Evolutionary conservation across 2,888 invertebrate species (phyloP), one percentile per base, ranked within the genome.

Genomic region (Erpobdella octoculata): DNA sequence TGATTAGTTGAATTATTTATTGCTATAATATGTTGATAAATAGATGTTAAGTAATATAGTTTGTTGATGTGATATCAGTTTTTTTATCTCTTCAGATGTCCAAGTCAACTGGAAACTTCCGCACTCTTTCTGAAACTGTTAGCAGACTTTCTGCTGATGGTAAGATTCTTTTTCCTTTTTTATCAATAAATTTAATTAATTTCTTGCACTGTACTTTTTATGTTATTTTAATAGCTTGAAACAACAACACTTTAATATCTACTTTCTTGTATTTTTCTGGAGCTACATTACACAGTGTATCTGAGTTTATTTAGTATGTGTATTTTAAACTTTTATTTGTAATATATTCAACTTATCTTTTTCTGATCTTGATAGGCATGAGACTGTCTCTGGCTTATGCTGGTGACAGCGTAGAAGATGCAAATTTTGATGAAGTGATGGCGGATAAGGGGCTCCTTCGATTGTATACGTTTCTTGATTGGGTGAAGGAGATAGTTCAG

Each of bases 21-120:
- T 64, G 12, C 25, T 15, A 18, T 31, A 31, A 9, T 31, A 31
- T 64, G 15, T 31, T 62, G 31, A 18, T 62, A 21, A 31, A n/a
- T 35, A 8, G 12, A 6, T 25, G 8, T 8, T 33, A 28, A 31
- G 33, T 8, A 31, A 62, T 31, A 37, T 31, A 38, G 38, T 48
- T 36, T 6, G 21, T 9, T n/a, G 15, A 5, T 71, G 25, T 21
- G n/a, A 21, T n/a, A n/a, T n/a, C n/a, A n/a, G n/a, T n/a, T n/a
- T n/a, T n/a, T n/a, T n/a, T n/a, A n/a, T n/a, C 18, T 1, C n/a
- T 78, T 18, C 77, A 89, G 88, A 98, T 98, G 98, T 96, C 97
- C 0, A 98, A 98, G 83, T 94, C 94, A 0, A 98, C 97, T 38
- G 98, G 98, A 0, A 99, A 99, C 83, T 99, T 98, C 84, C 84